Evolutionary conservation across 2,888 invertebrate species (phyloP).

Genomic region (Ormyrus pomaceus): DNA sequence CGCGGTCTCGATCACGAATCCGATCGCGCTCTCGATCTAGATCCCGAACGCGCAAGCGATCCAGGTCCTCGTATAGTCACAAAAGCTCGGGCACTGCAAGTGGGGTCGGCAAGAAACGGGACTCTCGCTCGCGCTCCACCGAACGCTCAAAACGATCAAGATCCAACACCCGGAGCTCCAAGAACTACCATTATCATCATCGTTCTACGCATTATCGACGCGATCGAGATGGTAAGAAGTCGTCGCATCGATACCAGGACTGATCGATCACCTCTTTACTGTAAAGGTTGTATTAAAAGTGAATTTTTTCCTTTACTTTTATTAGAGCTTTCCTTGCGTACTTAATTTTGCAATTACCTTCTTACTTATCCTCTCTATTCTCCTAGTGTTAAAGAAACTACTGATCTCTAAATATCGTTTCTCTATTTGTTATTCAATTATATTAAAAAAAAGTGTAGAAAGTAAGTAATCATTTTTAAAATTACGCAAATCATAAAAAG

Average conservation of each 20-base stretch:
- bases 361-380: too few species aligned
- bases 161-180: slow-evolving; percentile 65
- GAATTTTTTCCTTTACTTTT: slow-evolving; percentile 10
- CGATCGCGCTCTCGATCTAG: slow-evolving; percentile 67
- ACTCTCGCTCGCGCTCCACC: slow-evolving; percentile 63
- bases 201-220: slow-evolving; percentile 61
- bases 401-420: too few species aligned
- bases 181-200: slow-evolving; percentile 55
- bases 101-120: slow-evolving; percentile 54
- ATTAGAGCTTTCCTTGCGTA: not conserved
- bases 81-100: slow-evolving; percentile 38
- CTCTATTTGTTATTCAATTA: too few species aligned
- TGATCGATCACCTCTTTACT: slow-evolving; percentile 60
- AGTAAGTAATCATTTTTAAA: too few species aligned
- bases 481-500: too few species aligned
- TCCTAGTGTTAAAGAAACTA: too few species aligned
- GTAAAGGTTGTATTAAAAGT: slow-evolving; percentile 47
- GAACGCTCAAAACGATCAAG: slow-evolving; percentile 64
- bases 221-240: slow-evolving; percentile 74
- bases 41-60: slow-evolving; percentile 66
- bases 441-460: too few species aligned
- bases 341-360: too few species aligned
- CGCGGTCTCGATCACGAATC: slow-evolving; percentile 65
- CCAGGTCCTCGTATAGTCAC: slow-evolving; percentile 58
- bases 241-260: slow-evolving; percentile 73